Percentiles rank a stretch among this genome's conserved stretches.
These are phyloP conservation scores for Amitus sp. DNA, from an alignment of 2,888 invertebrate species.

Conservation along the genomic window DNA sequence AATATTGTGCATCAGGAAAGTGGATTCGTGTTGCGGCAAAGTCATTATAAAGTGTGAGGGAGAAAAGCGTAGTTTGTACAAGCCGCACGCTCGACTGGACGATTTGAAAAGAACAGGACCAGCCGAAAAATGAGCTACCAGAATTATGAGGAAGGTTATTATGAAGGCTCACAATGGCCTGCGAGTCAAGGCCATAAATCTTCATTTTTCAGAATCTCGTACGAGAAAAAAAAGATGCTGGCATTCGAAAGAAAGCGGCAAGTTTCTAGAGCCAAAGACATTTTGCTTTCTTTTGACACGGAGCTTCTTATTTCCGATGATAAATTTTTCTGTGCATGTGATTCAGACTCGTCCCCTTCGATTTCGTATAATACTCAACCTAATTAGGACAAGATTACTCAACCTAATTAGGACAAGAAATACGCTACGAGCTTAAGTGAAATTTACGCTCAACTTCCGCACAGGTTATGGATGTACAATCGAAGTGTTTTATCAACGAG, in stretches of 20 bases:
- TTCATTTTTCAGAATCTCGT: constrained; percentile 17
- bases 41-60: constrained; percentile 12
- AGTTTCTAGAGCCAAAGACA: background rate
- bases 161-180: constrained; percentile 16
- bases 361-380: background rate
- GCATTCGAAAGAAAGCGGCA: constrained; percentile 9
- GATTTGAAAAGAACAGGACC: constrained; percentile 6
- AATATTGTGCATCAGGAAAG: background rate
- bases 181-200: constrained; percentile 21
- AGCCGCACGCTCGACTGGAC: constrained; percentile 3
- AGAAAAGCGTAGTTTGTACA: constrained; percentile 4
- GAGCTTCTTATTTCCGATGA: background rate
- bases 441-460: background rate
- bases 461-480: constrained; percentile 3
- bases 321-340: background rate
- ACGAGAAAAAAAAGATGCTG: background rate
- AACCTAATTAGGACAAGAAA: background rate
- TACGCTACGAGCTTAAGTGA: background rate
- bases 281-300: background rate
- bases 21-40: constrained; percentile 1
- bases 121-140: constrained; percentile 18
- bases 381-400: background rate
- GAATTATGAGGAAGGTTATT: constrained; percentile 26
- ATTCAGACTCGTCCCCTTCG: background rate
- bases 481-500: background rate